Evolutionary conservation across 2,113 vertebrate species (phyloP), one percentile per base, ranked within the genome.

Genomic region (Mesocricetus auratus): DNA sequence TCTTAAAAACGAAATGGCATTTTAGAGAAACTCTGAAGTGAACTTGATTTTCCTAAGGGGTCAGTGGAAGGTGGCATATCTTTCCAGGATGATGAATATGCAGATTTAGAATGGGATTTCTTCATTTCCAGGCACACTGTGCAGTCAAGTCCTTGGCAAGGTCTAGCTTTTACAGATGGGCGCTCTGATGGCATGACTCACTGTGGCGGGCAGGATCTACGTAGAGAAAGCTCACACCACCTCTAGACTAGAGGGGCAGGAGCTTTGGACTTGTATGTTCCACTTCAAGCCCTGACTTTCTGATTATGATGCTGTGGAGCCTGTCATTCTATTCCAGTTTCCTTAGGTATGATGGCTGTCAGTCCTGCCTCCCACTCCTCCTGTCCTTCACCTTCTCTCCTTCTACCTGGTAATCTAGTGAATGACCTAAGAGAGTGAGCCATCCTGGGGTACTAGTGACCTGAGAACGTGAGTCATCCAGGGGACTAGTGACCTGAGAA

Each of bases 61-160:
- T 56, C 7, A 4, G 22, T 60, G 5, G 9, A 86, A 36, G 31
- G 53, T 19, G 11, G 3, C 26, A 1, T 98, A 94, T 94, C 97
- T 97, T 93, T 85, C 96, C 85, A 93, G 96, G 94, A 96, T 94
- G 93, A 96, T 94, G 86, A 97, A 96, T 97, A 97, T 96, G 95
- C 94, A 97, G 83, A 96, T 96, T 96, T 91, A 69, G 95, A 95
- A 96, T 68, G 1, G 74, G 91, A 97, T 95, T 91, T 94, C 58
- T 95, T 93, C 81, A 9, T 97, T 97, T 69, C 91, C 83, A 82
- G 95, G 90, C 96, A 97, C 96, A 93, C 29, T 95, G 95, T 79
- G 96, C 88, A 96, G 96, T 96, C 96, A 95, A 96, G 92, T 94
- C 97, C 89, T 97, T 83, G 97, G 79, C 2, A 1, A 47, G 45